Conservation (phyloP, 2,113 vertebrate species). For the Phyllostomus hastatus region DNA sequence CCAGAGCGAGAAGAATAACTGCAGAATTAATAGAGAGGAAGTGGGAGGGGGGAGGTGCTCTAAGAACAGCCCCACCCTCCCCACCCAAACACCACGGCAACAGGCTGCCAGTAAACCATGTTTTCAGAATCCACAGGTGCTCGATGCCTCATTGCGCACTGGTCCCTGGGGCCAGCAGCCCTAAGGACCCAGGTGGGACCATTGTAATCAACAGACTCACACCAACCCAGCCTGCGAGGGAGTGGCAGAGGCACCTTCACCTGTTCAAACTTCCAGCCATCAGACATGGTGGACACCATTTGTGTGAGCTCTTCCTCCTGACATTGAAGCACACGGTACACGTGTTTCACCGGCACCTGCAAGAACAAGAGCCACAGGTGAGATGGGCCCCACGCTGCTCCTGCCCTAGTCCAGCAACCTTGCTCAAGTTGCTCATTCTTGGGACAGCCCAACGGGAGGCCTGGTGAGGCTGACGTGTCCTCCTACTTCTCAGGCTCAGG, state of each 20-base stretch:
- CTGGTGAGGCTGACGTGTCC: rapidly evolving
- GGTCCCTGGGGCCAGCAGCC: background rate
- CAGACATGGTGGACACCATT: conserved; percentile 99
- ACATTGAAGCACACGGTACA: conserved; percentile 97
- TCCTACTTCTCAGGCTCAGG: background rate
- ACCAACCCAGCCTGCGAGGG: background rate
- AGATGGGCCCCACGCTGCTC: background rate
- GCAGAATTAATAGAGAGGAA: background rate
- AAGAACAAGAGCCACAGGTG: background rate
- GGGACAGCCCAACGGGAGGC: background rate
- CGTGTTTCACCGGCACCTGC: conserved; percentile 96
- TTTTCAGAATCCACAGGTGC: background rate
- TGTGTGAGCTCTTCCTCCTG: conserved; percentile 98
- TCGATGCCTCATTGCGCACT: background rate
- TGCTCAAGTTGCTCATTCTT: rapidly evolving
- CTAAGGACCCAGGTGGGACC: background rate
- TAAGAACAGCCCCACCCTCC: background rate
- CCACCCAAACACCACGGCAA: rapidly evolving
- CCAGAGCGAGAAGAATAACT: background rate
- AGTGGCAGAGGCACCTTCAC: conserved; percentile 75
- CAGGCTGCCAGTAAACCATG: background rate
- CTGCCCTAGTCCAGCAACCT: rapidly evolving
- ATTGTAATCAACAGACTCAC: background rate
- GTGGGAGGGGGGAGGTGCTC: background rate
- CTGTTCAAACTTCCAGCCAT: conserved; percentile 99